phyloP scores from a whole-genome alignment of 2,888 invertebrate species.

The Petrolisthes cinctipes region DNA sequence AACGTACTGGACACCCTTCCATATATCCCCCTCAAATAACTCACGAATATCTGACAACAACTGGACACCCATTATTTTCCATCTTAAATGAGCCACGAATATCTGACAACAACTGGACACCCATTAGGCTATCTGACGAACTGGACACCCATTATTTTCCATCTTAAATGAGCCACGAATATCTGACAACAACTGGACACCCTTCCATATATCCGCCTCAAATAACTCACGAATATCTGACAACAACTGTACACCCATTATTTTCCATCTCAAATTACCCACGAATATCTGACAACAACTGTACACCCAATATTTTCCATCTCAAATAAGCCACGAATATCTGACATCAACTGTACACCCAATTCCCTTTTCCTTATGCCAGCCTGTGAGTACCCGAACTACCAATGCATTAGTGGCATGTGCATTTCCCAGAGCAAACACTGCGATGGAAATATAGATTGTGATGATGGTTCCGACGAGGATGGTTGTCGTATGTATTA shows the following conservation, averaged over 20 bases:
- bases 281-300: neutral
- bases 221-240: no score
- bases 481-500: conserved; percentile 54
- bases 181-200: no score
- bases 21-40: no score
- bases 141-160: neutral
- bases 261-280: neutral
- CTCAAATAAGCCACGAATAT: neutral
- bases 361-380: neutral
- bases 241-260: neutral
- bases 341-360: neutral
- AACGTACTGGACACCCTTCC: no score
- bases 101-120: neutral
- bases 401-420: conserved; percentile 54
- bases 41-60: no score
- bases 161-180: no score
- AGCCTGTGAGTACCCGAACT: conserved; percentile 57
- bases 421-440: conserved; percentile 39
- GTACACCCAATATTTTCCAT: neutral
- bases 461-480: conserved; percentile 74
- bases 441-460: conserved; percentile 62
- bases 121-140: no score
- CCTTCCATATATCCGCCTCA: no score
- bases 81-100: neutral
- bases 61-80: neutral